Percentiles rank a stretch among this genome's conserved stretches.
Conservation (phyloP, 2,113 vertebrate species). For the Suricata suricatta region DNA sequence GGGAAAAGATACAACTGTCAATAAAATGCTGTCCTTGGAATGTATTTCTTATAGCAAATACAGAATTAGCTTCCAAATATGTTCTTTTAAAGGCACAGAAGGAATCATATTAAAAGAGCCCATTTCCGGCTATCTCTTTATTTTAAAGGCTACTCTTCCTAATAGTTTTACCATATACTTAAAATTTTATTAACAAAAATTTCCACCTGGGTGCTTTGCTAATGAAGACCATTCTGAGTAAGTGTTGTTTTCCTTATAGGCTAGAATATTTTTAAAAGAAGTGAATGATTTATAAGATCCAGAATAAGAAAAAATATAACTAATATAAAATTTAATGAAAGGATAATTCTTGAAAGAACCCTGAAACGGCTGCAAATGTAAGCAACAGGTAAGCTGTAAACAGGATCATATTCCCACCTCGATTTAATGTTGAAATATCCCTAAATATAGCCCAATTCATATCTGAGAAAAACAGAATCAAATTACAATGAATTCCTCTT, state of each 20-base stretch:
- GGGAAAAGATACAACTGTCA: constrained; percentile 7
- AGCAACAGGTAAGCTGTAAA: background rate
- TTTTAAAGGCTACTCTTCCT: constrained; percentile 45
- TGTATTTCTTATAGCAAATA: background rate
- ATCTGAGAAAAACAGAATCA: background rate
- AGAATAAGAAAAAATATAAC: background rate
- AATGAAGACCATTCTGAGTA: background rate
- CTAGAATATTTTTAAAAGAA: background rate
- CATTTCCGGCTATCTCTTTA: background rate
- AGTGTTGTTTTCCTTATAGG: background rate
- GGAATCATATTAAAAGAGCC: background rate
- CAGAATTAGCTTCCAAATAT: constrained; percentile 21
- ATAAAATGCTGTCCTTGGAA: background rate
- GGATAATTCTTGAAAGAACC: background rate
- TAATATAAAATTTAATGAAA: constrained; percentile 33
- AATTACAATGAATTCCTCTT: background rate
- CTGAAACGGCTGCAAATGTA: background rate
- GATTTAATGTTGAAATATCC: constrained; percentile 10
- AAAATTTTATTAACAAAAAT: constrained; percentile 47
- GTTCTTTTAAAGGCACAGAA: constrained; percentile 39
- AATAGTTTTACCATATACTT: constrained; percentile 39
- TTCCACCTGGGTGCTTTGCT: constrained; percentile 1
- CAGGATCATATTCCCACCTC: background rate
- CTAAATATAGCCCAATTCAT: background rate
- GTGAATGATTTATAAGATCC: background rate